Conservation (phyloP, 2,888 invertebrate genomes). For the Pammene aurita region DNA sequence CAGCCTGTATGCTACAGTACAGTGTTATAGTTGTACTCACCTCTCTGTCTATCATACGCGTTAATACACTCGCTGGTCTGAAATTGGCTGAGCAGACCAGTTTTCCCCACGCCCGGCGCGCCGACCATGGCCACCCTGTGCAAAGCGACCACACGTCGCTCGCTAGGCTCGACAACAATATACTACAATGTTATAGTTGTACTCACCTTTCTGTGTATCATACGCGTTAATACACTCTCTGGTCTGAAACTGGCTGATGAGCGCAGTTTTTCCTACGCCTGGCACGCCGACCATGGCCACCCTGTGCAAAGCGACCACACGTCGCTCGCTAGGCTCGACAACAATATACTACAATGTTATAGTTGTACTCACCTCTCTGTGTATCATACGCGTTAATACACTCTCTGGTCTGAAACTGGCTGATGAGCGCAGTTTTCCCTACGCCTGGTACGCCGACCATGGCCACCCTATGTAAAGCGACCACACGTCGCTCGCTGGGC, state of each 20-base stretch:
- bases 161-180: conserved; percentile 69
- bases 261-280: conserved; percentile 93
- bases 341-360: too few species aligned
- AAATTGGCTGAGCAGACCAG: conserved; percentile 93
- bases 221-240: conserved; percentile 97
- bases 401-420: too few species aligned
- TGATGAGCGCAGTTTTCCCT: too few species aligned
- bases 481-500: too few species aligned
- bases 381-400: too few species aligned
- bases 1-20: too few species aligned
- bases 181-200: too few species aligned
- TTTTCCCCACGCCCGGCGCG: conserved; percentile 92
- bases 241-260: conserved; percentile 95
- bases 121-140: conserved; percentile 90
- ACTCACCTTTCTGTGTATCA: conserved; percentile 90
- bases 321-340: conserved; percentile 63
- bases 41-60: conserved; percentile 82
- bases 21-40: conserved; percentile 58
- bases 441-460: too few species aligned
- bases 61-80: conserved; percentile 97
- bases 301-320: conserved; percentile 81
- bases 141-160: conserved; percentile 80
- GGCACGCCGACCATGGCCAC: conserved; percentile 91
- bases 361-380: too few species aligned
- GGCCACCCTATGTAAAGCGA: too few species aligned